These are phyloP conservation scores for Melolontha melolontha DNA, from an alignment of 2,888 invertebrate genomes.

Conservation along the genomic window DNA sequence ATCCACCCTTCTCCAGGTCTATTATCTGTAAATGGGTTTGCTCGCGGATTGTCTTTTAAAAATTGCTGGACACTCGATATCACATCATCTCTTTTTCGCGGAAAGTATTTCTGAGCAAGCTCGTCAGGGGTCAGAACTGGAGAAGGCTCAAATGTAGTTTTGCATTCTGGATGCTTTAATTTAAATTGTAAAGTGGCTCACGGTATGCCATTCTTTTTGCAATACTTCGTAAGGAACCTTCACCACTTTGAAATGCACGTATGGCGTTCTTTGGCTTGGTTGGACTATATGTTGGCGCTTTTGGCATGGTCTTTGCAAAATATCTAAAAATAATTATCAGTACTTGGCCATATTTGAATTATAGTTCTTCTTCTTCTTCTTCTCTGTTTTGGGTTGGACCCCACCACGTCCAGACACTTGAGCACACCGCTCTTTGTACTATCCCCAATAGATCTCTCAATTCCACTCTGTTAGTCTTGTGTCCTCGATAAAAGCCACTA, in stretches of 20 bases:
- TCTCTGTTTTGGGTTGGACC: too few species aligned
- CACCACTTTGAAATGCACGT: slow-evolving; percentile 17
- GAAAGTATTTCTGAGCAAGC: slow-evolving; percentile 27
- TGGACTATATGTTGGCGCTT: slow-evolving; percentile 9
- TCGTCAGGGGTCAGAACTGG: slow-evolving; percentile 21
- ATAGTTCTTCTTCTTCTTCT: too few species aligned
- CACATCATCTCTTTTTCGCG: slow-evolving; percentile 43
- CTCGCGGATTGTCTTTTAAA: slow-evolving; percentile 44
- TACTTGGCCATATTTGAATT: too few species aligned
- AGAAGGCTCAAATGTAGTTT: slow-evolving; percentile 18
- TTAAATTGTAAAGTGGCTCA: slow-evolving; percentile 32
- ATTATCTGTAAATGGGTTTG: slow-evolving; percentile 46
- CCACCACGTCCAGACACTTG: too few species aligned
- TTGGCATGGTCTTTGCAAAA: too few species aligned
- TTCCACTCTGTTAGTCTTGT: too few species aligned
- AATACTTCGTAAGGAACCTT: slow-evolving; percentile 26
- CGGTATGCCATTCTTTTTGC: slow-evolving; percentile 37
- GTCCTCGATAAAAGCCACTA: too few species aligned
- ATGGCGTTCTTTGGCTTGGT: slow-evolving; percentile 7
- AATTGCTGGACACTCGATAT: slow-evolving; percentile 44
- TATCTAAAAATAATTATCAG: too few species aligned
- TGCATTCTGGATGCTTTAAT: slow-evolving; percentile 22
- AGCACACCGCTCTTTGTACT: too few species aligned
- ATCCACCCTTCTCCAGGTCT: slow-evolving; percentile 47
- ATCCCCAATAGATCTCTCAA: too few species aligned